Conservation (phyloP, 2,797 vertebrate genomes). For the Arrhamphus sclerolepis region DNA sequence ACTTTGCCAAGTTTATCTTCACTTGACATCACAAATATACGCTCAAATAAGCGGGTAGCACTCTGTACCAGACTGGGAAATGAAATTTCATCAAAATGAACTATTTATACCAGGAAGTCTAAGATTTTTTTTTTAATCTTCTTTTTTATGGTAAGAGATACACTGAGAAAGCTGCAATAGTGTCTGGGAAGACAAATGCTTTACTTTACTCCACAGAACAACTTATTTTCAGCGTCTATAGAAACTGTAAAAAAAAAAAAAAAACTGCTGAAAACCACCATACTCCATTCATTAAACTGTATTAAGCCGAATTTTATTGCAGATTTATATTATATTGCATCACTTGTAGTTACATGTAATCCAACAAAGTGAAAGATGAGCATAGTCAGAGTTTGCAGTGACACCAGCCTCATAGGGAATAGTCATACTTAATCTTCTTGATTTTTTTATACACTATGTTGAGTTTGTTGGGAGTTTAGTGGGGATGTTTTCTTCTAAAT, state of each 20-base stretch:
- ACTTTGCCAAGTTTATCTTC: slow-evolving; percentile 4
- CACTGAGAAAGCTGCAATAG: not conserved
- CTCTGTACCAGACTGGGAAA: not conserved
- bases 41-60: not conserved
- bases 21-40: not conserved
- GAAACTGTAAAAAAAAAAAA: too few species aligned
- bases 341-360: not conserved
- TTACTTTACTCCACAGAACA: not conserved
- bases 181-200: not conserved
- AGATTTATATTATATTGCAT: not conserved
- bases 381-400: not conserved
- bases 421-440: too few species aligned
- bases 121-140: not conserved
- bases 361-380: not conserved
- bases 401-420: not conserved
- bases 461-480: too few species aligned
- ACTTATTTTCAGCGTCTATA: not conserved
- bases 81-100: not conserved
- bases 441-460: too few species aligned
- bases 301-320: not conserved
- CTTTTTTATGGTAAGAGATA: not conserved
- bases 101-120: slow-evolving; percentile 3
- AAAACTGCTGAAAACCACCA: not conserved
- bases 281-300: not conserved
- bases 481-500: not conserved